Conservation (phyloP, 2,113 vertebrate species). For the Euleptes europaea region DNA sequence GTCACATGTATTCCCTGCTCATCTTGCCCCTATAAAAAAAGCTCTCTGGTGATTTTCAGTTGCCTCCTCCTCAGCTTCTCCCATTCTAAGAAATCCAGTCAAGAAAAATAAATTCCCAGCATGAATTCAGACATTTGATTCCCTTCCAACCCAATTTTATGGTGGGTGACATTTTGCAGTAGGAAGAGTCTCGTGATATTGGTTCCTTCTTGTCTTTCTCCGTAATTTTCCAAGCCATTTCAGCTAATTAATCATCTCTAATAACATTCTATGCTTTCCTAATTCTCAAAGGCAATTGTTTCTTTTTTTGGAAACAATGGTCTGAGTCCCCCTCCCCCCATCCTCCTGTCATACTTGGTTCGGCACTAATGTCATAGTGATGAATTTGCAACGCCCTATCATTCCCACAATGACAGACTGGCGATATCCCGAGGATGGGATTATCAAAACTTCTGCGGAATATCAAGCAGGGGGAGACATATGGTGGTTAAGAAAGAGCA, state of each 20-base stretch:
- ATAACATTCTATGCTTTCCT: background rate
- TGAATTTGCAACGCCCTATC: background rate
- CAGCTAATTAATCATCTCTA: conserved; percentile 15
- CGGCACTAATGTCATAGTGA: conserved; percentile 1
- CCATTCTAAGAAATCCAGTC: background rate
- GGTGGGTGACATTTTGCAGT: background rate
- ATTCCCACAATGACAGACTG: background rate
- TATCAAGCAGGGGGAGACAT: background rate
- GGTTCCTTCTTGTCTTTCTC: background rate
- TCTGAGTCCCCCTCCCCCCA: background rate
- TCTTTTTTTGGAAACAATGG: background rate
- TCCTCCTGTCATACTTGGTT: conserved; percentile 18
- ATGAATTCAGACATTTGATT: conserved; percentile 8
- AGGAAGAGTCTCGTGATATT: background rate
- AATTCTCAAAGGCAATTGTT: background rate
- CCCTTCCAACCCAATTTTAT: conserved; percentile 16
- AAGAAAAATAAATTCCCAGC: background rate
- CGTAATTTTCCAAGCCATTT: conserved; percentile 6
- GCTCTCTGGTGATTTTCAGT: background rate
- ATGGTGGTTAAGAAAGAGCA: background rate
- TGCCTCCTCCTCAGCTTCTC: background rate
- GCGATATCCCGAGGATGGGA: background rate
- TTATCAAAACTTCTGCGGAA: background rate
- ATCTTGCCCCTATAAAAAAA: background rate
- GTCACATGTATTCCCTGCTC: background rate